Conservation (phyloP, 2,113 vertebrate species). For the Tachycineta bicolor region DNA sequence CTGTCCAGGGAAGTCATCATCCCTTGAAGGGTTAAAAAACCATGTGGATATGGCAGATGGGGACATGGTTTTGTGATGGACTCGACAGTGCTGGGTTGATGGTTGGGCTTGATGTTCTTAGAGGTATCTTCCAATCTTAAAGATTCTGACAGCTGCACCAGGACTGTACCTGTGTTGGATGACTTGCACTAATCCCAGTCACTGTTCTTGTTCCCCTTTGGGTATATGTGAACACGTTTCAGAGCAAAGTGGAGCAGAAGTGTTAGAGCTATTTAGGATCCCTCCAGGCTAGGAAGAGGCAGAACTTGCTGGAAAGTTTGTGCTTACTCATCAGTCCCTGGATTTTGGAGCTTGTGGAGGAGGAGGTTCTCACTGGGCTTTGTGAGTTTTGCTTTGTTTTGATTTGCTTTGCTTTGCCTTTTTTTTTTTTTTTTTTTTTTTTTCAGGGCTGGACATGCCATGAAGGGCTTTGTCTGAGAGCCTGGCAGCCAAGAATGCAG, state of each 20-base stretch:
- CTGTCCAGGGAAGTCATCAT: background rate
- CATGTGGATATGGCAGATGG: rapidly evolving
- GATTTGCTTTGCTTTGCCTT: rapidly evolving
- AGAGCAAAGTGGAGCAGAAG: background rate
- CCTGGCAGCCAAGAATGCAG: rapidly evolving
- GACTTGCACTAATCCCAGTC: background rate
- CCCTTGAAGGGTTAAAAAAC: background rate
- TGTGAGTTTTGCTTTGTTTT: background rate
- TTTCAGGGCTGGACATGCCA: slow-evolving; percentile 25
- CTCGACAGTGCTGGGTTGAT: background rate
- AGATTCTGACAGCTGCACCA: background rate
- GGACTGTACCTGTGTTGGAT: background rate
- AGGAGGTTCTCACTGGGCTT: slow-evolving; percentile 32
- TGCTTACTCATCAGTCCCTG: slow-evolving; percentile 16
- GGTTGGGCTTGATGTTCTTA: background rate
- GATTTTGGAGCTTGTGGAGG: background rate
- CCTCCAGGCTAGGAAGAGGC: slow-evolving; percentile 25
- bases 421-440: background rate
- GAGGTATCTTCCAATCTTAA: background rate
- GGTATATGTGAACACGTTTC: background rate
- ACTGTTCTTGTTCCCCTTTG: background rate
- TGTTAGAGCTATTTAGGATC: background rate
- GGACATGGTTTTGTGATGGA: background rate
- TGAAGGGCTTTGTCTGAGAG: background rate
- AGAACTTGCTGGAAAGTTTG: slow-evolving; percentile 44